Conservation (phyloP, 92 coral and sea anemone genomes). For the Anthopleura xanthogrammica region DNA sequence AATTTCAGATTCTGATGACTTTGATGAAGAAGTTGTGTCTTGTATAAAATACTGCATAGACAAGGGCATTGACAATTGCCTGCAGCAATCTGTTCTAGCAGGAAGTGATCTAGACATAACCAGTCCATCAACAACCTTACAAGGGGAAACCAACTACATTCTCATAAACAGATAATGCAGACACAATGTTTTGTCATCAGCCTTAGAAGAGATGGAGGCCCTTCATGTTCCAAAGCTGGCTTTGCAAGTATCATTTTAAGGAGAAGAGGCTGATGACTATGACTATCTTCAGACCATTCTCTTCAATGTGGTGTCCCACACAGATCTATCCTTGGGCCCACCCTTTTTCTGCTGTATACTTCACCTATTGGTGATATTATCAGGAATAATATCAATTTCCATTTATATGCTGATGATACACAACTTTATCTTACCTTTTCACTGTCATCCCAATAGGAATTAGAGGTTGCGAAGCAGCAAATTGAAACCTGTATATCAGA, state of each 20-base stretch:
- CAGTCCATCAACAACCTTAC: constrained; percentile 32
- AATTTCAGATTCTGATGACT: constrained; percentile 9
- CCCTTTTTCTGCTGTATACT: too few species aligned
- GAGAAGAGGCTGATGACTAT: constrained; percentile 40
- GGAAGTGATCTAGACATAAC: constrained; percentile 47
- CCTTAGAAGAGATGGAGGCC: constrained; percentile 45
- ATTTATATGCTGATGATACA: too few species aligned
- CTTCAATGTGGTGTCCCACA: too few species aligned
- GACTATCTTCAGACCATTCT: not conserved
- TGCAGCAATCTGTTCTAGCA: constrained; percentile 39
- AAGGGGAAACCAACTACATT: constrained; percentile 46
- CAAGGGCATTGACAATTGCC: constrained; percentile 35
- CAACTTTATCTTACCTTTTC: too few species aligned
- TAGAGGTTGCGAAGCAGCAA: too few species aligned
- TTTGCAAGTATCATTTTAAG: constrained; percentile 51
- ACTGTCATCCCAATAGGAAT: too few species aligned
- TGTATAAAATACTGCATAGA: constrained; percentile 32
- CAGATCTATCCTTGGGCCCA: too few species aligned
- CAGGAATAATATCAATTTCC: too few species aligned
- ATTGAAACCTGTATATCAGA: too few species aligned
- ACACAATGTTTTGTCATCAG: constrained; percentile 43
- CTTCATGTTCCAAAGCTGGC: constrained; percentile 38
- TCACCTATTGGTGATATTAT: too few species aligned
- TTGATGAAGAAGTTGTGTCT: constrained; percentile 3
- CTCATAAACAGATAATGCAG: constrained; percentile 44